Conservation (phyloP, 2,113 vertebrate genomes). For the Okapia johnstoni region DNA sequence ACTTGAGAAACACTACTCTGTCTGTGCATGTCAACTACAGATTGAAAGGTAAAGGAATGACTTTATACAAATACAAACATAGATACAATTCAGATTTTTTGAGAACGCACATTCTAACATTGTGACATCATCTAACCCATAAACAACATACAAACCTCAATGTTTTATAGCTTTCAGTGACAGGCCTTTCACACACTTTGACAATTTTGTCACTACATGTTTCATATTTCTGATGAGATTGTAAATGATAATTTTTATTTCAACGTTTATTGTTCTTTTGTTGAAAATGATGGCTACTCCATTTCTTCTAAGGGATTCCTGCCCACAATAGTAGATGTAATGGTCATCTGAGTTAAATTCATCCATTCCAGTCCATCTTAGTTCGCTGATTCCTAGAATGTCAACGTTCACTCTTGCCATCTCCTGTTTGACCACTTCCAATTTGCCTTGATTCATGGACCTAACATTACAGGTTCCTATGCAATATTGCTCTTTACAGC, state of each 20-base stretch:
- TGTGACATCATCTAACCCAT: not conserved
- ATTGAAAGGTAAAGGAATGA: conserved; percentile 74
- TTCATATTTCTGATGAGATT: not conserved
- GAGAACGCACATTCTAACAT: not conserved
- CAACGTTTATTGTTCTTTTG: not conserved
- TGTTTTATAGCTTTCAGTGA: not conserved
- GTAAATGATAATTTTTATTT: not conserved
- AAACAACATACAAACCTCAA: not conserved
- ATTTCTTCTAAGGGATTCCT: too few relatives aligned
- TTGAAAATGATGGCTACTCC: too few relatives aligned
- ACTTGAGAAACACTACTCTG: conserved; percentile 75
- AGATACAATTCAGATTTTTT: conserved; percentile 75
- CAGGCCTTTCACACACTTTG: not conserved
- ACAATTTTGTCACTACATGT: not conserved
- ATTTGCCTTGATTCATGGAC: too few relatives aligned
- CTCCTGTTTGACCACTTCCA: too few relatives aligned
- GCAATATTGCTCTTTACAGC: too few relatives aligned
- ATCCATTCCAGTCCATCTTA: too few relatives aligned
- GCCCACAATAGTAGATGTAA: too few relatives aligned
- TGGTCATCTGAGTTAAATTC: too few relatives aligned
- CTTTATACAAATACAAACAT: conserved; percentile 83
- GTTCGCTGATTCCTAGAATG: too few relatives aligned
- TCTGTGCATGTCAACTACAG: conserved; percentile 71
- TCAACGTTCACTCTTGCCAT: too few relatives aligned
- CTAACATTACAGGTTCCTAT: too few relatives aligned